Percentiles rank a stretch among this genome's conserved stretches.
Conservation (phyloP, 2,888 invertebrate species). For the Himalopsyche tibetana region DNA sequence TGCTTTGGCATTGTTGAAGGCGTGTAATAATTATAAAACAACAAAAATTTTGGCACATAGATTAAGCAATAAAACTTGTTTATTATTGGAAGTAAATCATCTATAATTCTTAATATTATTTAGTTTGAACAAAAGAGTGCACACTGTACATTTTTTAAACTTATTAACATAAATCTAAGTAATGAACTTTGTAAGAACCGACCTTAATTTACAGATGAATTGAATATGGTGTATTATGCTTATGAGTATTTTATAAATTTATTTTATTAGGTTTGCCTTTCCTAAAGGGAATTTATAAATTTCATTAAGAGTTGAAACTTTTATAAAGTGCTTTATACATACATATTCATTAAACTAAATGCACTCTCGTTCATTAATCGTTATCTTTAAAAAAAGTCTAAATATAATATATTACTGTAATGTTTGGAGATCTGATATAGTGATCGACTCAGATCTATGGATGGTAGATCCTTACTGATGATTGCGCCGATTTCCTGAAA, state of each 20-base stretch:
- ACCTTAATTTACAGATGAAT: constrained; percentile 31
- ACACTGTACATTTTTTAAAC: constrained; percentile 20
- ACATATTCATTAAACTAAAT: constrained; percentile 6
- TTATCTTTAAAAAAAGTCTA: constrained; percentile 34
- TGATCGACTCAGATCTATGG: constrained; percentile 37
- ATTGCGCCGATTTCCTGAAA: constrained; percentile 71
- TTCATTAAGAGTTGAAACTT: constrained; percentile 30
- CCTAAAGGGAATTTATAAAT: constrained; percentile 24
- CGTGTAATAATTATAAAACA: not conserved
- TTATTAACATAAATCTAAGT: constrained; percentile 34
- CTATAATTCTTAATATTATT: constrained; percentile 31
- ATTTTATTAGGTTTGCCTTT: constrained; percentile 7
- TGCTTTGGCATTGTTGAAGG: too few species aligned
- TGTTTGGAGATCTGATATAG: constrained; percentile 34
- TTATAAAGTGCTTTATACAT: constrained; percentile 18
- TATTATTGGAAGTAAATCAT: constrained; percentile 25
- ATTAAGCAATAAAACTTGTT: constrained; percentile 30
- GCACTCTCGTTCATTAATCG: constrained; percentile 22
- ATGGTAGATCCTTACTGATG: constrained; percentile 68
- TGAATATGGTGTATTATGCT: not conserved
- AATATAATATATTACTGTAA: constrained; percentile 34
- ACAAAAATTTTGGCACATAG: not conserved
- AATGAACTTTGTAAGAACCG: constrained; percentile 6
- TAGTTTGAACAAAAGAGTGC: constrained; percentile 29
- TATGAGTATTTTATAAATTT: constrained; percentile 25